Conservation (phyloP, 2,797 vertebrate species). For the Chloroceryle amazona region DNA sequence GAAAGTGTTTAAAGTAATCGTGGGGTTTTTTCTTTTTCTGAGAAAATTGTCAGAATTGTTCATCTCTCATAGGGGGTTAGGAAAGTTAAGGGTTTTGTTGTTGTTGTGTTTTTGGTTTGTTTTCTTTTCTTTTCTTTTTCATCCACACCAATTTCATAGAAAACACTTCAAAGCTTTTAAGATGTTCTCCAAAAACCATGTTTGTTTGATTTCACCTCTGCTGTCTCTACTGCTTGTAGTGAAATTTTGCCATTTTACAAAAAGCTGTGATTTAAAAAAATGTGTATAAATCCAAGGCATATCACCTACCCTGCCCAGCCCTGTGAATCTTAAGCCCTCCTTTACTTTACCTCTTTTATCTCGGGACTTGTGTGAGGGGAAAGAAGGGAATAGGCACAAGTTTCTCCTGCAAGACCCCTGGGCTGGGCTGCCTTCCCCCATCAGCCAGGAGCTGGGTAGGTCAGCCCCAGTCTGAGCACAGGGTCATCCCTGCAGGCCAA, state of each 20-base stretch:
- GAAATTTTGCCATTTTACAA: neutral
- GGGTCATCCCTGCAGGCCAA: rapidly evolving
- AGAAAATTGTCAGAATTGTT: neutral
- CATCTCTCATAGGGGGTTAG: neutral
- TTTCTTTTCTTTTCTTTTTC: neutral
- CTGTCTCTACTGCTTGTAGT: rapidly evolving
- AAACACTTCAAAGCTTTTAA: neutral
- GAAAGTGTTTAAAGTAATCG: neutral
- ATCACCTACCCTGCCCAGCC: too few relatives aligned
- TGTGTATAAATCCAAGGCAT: neutral
- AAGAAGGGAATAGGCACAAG: too few relatives aligned
- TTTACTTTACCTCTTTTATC: neutral
- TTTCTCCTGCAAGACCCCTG: rapidly evolving
- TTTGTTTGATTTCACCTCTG: rapidly evolving
- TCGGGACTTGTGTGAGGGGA: rapidly evolving
- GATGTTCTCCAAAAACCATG: rapidly evolving
- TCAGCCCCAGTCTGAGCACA: rapidly evolving
- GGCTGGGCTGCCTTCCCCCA: neutral
- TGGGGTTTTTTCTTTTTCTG: neutral
- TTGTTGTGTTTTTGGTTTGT: too few relatives aligned
- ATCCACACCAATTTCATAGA: neutral
- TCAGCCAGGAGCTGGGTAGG: rapidly evolving
- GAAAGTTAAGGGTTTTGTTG: neutral
- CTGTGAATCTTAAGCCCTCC: neutral
- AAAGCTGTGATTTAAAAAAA: neutral